Percentiles rank a stretch among this genome's conserved stretches.
Conservation (phyloP, 1,140 invertebrate species). For the Halotydeus destructor region DNA sequence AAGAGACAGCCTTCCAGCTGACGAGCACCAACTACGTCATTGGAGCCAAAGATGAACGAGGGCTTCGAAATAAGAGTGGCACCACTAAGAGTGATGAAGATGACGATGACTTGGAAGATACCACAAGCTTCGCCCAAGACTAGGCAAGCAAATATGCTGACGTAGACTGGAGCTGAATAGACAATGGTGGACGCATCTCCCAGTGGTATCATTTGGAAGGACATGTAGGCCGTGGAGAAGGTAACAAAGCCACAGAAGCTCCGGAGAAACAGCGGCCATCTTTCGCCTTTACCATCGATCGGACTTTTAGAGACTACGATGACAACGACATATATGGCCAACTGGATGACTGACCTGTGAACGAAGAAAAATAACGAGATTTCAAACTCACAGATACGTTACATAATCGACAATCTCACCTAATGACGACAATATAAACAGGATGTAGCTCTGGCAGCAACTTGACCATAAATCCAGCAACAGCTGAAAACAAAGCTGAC, state of each 20-base stretch:
- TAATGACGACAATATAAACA: conserved; percentile 6
- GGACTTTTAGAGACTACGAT: background rate
- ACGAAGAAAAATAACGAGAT: no score
- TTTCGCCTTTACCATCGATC: conserved; percentile 7
- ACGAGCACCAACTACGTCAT: conserved; percentile 2
- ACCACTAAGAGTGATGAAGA: conserved; percentile 27
- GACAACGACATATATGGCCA: conserved; percentile 1
- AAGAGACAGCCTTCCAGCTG: conserved; percentile 48
- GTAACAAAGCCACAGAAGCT: conserved; percentile 7
- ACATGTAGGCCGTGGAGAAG: conserved; percentile 35
- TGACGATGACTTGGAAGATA: conserved; percentile 28
- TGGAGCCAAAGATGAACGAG: conserved; percentile 28
- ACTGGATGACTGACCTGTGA: conserved; percentile 7
- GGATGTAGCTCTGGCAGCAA: conserved; percentile 5
- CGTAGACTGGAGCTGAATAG: conserved; percentile 32
- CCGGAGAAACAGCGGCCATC: conserved; percentile 1
- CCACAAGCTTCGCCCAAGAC: conserved; percentile 32
- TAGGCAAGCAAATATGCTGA: conserved; percentile 30
- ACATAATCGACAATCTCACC: background rate
- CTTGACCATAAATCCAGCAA: conserved; percentile 8
- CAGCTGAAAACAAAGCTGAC: conserved; percentile 4
- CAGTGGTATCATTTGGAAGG: conserved; percentile 32
- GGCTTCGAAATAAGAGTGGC: conserved; percentile 30
- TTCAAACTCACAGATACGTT: no score
- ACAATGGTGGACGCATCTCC: conserved; percentile 35